Evolutionary conservation across 1,140 invertebrate genomes (phyloP), one percentile per base, ranked within the genome.

Genomic region (Pseudomyrmex sp.): DNA sequence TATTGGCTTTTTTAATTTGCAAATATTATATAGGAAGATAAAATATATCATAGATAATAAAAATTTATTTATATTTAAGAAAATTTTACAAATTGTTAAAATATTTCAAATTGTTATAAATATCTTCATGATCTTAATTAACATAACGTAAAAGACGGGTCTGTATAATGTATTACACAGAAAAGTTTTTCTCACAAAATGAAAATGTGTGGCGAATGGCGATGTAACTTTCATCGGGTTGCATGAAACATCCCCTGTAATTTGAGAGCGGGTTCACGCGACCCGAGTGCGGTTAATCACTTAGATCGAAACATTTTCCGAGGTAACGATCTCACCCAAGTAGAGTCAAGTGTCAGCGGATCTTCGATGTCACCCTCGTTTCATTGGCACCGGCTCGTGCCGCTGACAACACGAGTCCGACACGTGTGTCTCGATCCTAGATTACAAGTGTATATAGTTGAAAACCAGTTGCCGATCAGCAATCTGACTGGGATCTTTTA

Each of bases 291-390:
- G 66, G 54, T 83, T 86, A 87, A 87, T 87, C 86, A 82, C 54
- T 63, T 62, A 69, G 85, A 85, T 83, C 74, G 79, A 62, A 50
- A 35, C 61, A 63, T 87, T 86, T 75, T 80, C 83, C 85, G 69
- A 75, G 84, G 80, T 69, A 35, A 68, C 54, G 65, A 85, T 86
- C 66, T 72, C 84, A 18, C 69, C 48, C 59, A 83, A 88, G 74
- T 86, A 62, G 88, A 93, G 92, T 93, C 92, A 92, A 93, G 91
- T 92, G 92, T 92, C 91, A 86, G 84, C 90, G 85, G 88, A 88
- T 91, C 88, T 88, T 87, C 88, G 85, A 83, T 79, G 85, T 90
- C 91, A 91, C 91, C 89, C 91, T 85, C 66, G 35, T 52, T 23
- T n/a, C 46, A n/a, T 35, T 23, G 26, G 50, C 61, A 35, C 58